Percentiles rank a stretch among this genome's conserved stretches.
Conservation (phyloP, 64 coral and sea anemone genomes). For the Orbicella faveolata region DNA sequence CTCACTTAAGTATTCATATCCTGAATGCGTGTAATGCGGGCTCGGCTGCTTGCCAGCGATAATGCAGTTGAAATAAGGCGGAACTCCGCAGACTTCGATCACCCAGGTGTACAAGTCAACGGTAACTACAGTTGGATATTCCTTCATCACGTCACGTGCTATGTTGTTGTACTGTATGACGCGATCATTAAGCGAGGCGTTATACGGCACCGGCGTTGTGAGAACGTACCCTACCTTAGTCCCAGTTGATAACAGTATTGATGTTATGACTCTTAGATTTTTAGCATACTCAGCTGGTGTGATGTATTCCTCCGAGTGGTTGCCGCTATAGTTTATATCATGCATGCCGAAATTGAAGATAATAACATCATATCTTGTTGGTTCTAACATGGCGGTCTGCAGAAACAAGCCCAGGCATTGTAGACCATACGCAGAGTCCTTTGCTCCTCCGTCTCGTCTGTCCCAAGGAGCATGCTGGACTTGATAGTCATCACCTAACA, state of each 20-base stretch:
- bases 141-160: constrained; percentile 56
- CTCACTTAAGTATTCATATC: constrained; percentile 69
- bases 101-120: constrained; percentile 82
- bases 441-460: constrained; percentile 55
- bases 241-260: constrained; percentile 51
- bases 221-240: constrained; percentile 71
- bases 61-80: constrained; percentile 72
- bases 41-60: constrained; percentile 65
- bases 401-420: constrained; percentile 70
- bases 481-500: constrained; percentile 51
- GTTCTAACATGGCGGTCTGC: constrained; percentile 31
- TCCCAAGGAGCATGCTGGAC: constrained; percentile 88
- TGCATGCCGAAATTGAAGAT: constrained; percentile 91
- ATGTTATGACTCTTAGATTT: constrained; percentile 50
- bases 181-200: constrained; percentile 40
- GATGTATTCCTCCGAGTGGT: constrained; percentile 44
- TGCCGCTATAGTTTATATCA: constrained; percentile 54
- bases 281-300: constrained; percentile 21
- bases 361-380: constrained; percentile 64
- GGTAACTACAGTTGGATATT: constrained; percentile 18
- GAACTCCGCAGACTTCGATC: constrained; percentile 56
- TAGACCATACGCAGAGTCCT: constrained; percentile 83
- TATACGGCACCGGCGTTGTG: constrained; percentile 80
- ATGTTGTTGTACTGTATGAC: constrained; percentile 60
- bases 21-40: constrained; percentile 73